phyloP scores from a whole-genome alignment of 1,140 invertebrate genomes.

The Tetramorium alpestre region DNA sequence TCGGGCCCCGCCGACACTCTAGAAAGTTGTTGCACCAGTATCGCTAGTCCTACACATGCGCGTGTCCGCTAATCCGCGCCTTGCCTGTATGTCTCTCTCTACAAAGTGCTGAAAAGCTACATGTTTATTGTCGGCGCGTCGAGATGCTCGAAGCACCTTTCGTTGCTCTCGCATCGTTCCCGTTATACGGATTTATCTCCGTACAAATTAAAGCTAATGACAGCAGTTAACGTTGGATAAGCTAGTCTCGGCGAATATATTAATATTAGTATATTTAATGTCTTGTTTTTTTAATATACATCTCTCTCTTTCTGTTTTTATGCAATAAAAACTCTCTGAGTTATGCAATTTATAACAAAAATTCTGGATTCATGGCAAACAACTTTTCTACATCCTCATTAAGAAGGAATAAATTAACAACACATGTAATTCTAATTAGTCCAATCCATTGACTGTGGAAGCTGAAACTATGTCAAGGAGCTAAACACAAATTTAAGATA shows the following conservation, averaged over 20 bases:
- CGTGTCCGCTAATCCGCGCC: conserved; percentile 41
- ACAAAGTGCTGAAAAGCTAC: conserved; percentile 40
- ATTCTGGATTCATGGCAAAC: background rate
- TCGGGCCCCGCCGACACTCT: conserved; percentile 63
- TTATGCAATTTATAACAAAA: background rate
- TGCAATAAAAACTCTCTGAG: background rate
- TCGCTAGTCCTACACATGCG: conserved; percentile 62
- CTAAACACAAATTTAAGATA: background rate
- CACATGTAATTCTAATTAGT: background rate
- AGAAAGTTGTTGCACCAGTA: conserved; percentile 75
- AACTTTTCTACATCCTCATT: conserved; percentile 15
- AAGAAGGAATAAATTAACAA: conserved; percentile 7
- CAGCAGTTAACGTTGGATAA: background rate
- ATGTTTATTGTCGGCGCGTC: background rate
- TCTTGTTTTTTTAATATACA: background rate
- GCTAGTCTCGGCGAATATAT: background rate
- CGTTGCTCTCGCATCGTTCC: background rate
- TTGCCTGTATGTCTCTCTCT: background rate
- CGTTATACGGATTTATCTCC: background rate
- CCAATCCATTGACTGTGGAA: background rate
- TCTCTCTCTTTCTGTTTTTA: background rate
- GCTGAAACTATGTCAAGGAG: conserved; percentile 11
- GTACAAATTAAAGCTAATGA: background rate
- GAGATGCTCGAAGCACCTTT: background rate
- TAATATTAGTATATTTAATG: background rate